Conservation (phyloP, 2,797 vertebrate species). For the Hemitrygon akajei region DNA sequence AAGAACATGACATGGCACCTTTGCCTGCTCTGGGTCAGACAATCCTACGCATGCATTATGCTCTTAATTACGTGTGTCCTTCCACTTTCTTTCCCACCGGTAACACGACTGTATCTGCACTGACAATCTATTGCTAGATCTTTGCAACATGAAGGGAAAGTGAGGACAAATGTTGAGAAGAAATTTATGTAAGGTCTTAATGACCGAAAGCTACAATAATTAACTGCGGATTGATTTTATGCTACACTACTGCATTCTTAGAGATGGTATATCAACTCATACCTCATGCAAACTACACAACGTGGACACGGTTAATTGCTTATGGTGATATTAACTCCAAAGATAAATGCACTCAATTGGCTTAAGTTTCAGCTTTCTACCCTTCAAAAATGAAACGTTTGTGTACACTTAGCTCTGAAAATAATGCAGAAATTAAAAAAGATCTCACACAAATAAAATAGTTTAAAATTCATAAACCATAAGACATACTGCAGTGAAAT, state of each 20-base stretch:
- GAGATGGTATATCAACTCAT: not conserved
- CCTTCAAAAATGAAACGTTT: not conserved
- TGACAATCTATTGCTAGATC: not conserved
- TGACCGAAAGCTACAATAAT: not conserved
- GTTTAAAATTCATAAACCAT: no score
- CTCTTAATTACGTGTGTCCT: not conserved
- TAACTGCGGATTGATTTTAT: slow-evolving; percentile 14
- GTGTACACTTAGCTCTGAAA: not conserved
- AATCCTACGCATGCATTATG: not conserved
- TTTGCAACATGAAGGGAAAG: not conserved
- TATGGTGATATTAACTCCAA: not conserved
- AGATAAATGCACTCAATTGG: not conserved
- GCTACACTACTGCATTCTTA: not conserved
- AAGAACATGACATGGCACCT: not conserved
- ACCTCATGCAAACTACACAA: not conserved
- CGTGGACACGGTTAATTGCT: not conserved
- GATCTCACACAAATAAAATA: not conserved
- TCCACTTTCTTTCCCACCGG: not conserved
- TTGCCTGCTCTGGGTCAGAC: not conserved
- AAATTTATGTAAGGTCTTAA: slow-evolving; percentile 16
- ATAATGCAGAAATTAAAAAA: not conserved
- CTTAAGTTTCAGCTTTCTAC: not conserved
- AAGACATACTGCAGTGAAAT: no score
- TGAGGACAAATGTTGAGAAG: not conserved
- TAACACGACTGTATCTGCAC: not conserved